Evolutionary conservation across 1,140 invertebrate genomes (phyloP), one percentile per base, ranked within the genome.

Genomic region (Brachionus calyciflorus): DNA sequence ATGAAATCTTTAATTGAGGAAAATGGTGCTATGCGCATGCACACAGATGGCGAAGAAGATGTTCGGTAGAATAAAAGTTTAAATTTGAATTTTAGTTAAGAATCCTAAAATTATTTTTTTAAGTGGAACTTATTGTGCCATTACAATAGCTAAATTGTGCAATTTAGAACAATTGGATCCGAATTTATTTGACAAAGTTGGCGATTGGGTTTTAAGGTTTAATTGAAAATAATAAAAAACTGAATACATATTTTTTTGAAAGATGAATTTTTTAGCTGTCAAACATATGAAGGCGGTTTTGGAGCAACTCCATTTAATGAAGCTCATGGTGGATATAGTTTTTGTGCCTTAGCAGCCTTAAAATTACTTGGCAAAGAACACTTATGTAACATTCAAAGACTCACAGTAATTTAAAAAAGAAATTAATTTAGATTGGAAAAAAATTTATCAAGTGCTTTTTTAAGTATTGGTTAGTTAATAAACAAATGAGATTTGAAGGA

Each of bases 271-370:
- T 68, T 77, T 19, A 60, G 75, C 2, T 98, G 94, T 87, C 94
- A 98, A 84, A 97, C 94, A 0, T 99, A 97, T 87, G 96, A 99
- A 87, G 96, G 96, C 60, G 96, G 96, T 0, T 98, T 99, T 88
- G 91, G 91, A 63, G 95, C 94, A 0, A 90, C 88, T 81, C 96
- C 95, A 19, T 93, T 92, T 12, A 90, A 94, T 88, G 96, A 99
- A 86, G 96, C 96, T 21, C 96, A 99, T 87, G 96, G 96, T 4
- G 96, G 96, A 21, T 98, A 98, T 85, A 91, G 95, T 6, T 98
- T 95, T 86, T 99, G 96, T 89, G 95, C 91, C 9, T 87, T 98
- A 44, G 93, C 96, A 53, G 88, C 92, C 3, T 86, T 99, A 14
- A 88, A 91, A 14, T 84, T 99, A 68, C 86, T 99, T 6, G 89